Evolutionary conservation across 64 coral and sea anemone genomes (phyloP), one percentile per base, ranked within the genome.

Genomic region (Acropora yongei): DNA sequence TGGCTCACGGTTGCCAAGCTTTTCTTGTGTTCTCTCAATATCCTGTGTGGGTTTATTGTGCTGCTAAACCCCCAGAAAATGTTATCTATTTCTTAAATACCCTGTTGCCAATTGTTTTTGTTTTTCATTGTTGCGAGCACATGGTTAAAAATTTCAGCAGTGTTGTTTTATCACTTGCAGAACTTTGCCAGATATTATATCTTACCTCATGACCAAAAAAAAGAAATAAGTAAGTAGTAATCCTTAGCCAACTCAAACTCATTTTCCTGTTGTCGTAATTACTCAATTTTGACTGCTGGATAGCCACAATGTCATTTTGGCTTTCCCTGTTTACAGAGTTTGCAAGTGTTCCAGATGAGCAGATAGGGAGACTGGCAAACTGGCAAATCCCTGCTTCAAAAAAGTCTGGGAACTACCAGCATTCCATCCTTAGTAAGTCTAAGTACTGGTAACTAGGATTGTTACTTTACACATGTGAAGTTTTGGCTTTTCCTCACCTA

Each of bases 331-430:
- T 48, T 49, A 57, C 79, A 93, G 79, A 82, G n/a, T 79, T 78
- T 53, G 17, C 53, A 47, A 78, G 41, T 67, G 75, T 83, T 43
- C 82, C 87, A 90, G 68, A 9, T n/a, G 76, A 91, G 6, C 95
- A 96, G 45, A 88, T 84, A 18, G 93, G 81, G 19, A 87, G 95
- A 91, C 68, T 96, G 77, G 95, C 95, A 78, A 96, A 96, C 53
- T 96, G 95, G 95, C 80, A 96, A 47, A 87, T 93, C 44, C 86
- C 91, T 47, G 49, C 89, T 76, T 46, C 58, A 45, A 79, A 81
- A 12, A 93, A 90, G 63, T 74, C 81, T 74, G 95, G 95, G 49
- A 80, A 60, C 55, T 91, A 85, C 71, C 44, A 84, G 66, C 88
- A 89, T 63, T 96, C 95, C 11, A 77, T 82, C 57, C 69, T 96